Percentiles rank a stretch among this genome's conserved stretches.
Conservation (phyloP, 2,888 invertebrate species). For the Parasteatoda lunata region DNA sequence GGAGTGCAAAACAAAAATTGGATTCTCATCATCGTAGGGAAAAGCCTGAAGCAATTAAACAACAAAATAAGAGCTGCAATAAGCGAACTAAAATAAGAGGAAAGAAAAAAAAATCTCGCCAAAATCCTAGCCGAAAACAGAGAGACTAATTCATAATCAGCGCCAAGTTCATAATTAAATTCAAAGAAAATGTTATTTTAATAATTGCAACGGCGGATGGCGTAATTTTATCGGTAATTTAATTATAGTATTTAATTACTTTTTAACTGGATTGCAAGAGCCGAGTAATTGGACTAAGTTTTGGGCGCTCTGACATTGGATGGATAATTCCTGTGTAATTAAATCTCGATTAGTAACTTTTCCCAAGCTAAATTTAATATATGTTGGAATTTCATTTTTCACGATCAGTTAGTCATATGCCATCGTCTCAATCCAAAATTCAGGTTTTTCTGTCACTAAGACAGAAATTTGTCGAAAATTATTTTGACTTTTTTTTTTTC, state of each 20-base stretch:
- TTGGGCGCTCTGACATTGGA: constrained; percentile 67
- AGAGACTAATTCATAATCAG: constrained; percentile 69
- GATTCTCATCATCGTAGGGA: constrained; percentile 63
- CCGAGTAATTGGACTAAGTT: constrained; percentile 68
- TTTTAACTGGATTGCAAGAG: constrained; percentile 69
- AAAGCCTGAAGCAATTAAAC: constrained; percentile 66
- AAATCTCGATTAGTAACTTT: constrained; percentile 69
- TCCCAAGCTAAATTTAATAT: constrained; percentile 69
- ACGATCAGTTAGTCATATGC: constrained; percentile 63
- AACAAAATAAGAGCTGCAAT: constrained; percentile 66
- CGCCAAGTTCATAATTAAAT: constrained; percentile 69
- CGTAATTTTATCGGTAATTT: constrained; percentile 69
- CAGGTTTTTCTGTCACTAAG: constrained; percentile 53
- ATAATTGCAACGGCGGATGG: constrained; percentile 67
- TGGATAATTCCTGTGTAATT: constrained; percentile 68
- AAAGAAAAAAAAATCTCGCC: constrained; percentile 50
- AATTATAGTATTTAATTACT: constrained; percentile 69
- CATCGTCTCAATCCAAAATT: constrained; percentile 57
- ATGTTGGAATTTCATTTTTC: constrained; percentile 69
- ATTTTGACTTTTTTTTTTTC: constrained; percentile 27
- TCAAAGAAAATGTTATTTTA: constrained; percentile 69
- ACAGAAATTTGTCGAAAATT: constrained; percentile 50
- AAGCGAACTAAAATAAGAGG: constrained; percentile 44
- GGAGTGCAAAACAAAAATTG: constrained; percentile 64
- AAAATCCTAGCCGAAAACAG: constrained; percentile 67